Evolutionary conservation across 1,140 invertebrate genomes (phyloP).

Genomic region (Mamestra configurata): DNA sequence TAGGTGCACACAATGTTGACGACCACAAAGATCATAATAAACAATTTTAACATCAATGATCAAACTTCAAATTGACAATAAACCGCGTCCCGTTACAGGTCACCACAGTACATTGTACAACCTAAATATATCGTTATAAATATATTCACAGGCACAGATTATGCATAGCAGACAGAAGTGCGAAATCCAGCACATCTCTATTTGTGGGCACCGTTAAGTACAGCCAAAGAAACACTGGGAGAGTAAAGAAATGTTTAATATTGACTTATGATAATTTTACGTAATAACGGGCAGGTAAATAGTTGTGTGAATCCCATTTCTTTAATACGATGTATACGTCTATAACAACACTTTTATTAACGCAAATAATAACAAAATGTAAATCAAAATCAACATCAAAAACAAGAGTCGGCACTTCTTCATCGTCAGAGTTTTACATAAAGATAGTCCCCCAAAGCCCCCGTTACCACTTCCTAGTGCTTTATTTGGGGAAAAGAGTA

Average conservation of each 20-base stretch:
- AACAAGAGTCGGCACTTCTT: too few species aligned
- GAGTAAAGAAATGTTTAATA: slow-evolving; percentile 36
- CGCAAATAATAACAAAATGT: too few species aligned
- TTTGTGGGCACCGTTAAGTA: slow-evolving; percentile 17
- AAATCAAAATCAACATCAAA: too few species aligned
- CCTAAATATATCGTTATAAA: slow-evolving; percentile 19
- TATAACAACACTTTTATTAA: too few species aligned
- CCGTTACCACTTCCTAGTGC: too few species aligned
- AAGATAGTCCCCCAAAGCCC: too few species aligned
- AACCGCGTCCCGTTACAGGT: slow-evolving; percentile 29
- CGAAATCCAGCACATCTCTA: slow-evolving; percentile 15
- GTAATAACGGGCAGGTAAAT: slow-evolving; percentile 17
- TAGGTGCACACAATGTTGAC: too few species aligned
- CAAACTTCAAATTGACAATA: slow-evolving; percentile 11
- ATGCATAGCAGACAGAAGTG: not conserved
- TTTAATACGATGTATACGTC: too few species aligned
- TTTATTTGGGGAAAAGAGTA: too few species aligned
- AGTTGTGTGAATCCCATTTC: not conserved
- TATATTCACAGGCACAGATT: slow-evolving; percentile 12
- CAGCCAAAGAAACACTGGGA: not conserved
- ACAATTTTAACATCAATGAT: not conserved
- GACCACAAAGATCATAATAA: not conserved
- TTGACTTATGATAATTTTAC: slow-evolving; percentile 30
- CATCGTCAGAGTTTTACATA: too few species aligned
- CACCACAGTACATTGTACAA: slow-evolving; percentile 24